Conservation (phyloP, 1,140 invertebrate species). For the Temnothorax longispinosus region DNA sequence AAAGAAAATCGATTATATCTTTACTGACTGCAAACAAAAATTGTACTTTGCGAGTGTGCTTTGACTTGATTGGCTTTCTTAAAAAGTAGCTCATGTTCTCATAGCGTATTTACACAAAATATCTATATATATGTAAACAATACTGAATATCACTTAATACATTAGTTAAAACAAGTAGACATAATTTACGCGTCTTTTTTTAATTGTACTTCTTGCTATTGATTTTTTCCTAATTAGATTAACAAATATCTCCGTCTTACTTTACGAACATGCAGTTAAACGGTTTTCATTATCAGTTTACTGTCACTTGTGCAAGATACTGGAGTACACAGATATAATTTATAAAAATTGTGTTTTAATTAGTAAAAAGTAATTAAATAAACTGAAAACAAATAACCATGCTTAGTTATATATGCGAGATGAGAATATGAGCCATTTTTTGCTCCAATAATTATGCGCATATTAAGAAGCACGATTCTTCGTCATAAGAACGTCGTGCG, state of each 20-base stretch:
- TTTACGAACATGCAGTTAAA: not conserved
- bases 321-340: not conserved
- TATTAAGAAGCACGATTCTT: slow-evolving; percentile 64
- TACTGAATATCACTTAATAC: not conserved
- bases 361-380: not conserved
- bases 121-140: not conserved
- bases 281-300: not conserved
- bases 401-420: slow-evolving; percentile 14
- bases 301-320: not conserved
- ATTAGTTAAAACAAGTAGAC: slow-evolving; percentile 1
- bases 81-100: slow-evolving; percentile 6
- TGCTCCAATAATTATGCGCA: slow-evolving; percentile 41
- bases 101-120: not conserved
- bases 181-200: not conserved
- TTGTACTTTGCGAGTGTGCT: not conserved
- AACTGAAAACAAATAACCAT: not conserved
- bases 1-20: not conserved
- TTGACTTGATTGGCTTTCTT: slow-evolving; percentile 1
- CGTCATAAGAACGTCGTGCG: slow-evolving; percentile 27
- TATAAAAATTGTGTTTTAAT: not conserved
- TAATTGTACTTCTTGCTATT: not conserved
- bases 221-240: not conserved
- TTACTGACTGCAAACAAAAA: not conserved
- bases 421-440: slow-evolving; percentile 23
- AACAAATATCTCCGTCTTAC: not conserved